These are phyloP conservation scores for Bombyx huttoni DNA, from an alignment of 2,888 invertebrate species.

Conservation along the genomic window DNA sequence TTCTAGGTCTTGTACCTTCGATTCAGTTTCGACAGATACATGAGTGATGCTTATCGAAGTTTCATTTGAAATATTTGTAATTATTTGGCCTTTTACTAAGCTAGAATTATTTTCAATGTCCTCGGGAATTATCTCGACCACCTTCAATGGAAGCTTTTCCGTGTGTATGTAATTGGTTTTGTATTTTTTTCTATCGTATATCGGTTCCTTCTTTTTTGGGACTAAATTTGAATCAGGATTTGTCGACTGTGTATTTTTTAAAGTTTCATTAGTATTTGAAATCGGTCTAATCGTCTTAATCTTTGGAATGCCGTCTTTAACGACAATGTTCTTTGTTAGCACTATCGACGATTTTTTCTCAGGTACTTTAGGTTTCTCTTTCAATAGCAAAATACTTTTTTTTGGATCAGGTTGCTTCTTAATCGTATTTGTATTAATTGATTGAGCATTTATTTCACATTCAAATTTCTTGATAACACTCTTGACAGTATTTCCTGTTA, in stretches of 20 bases:
- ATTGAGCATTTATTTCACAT: conserved; percentile 55
- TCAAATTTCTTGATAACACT: conserved; percentile 65
- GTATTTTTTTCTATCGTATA: conserved; percentile 56
- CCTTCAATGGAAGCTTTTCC: conserved; percentile 51
- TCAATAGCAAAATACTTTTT: conserved; percentile 32
- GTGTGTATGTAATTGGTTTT: conserved; percentile 63
- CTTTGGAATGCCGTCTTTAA: conserved; percentile 67
- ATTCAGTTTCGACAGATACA: conserved; percentile 12
- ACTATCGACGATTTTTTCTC: conserved; percentile 71
- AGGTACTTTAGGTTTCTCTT: conserved; percentile 74
- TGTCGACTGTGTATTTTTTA: conserved; percentile 19
- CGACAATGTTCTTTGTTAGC: conserved; percentile 65
- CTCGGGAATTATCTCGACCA: conserved; percentile 63
- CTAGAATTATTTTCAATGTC: conserved; percentile 33
- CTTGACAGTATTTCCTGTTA: conserved; percentile 41
- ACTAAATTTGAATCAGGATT: conserved; percentile 15
- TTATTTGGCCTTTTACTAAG: conserved; percentile 4
- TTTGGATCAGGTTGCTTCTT: conserved; percentile 49
- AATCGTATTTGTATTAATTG: conserved; percentile 27
- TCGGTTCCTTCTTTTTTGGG: conserved; percentile 41
- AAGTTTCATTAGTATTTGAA: conserved; percentile 15
- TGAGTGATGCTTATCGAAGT: conserved; percentile 9
- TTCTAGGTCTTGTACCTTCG: conserved; percentile 35
- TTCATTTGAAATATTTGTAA: conserved; percentile 9
- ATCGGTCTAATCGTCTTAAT: conserved; percentile 54